These are phyloP conservation scores for Felis catus DNA, from an alignment of 2,113 vertebrate species.

Conservation along the genomic window F.catus_Fca126_mat1.0 CM031415.1:158066001-158066500, in stretches of 20 bases:
- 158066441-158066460: not conserved
- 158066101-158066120: not conserved
- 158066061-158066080: not conserved
- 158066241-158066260: not conserved
- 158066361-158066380: not conserved
- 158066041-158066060: conserved; percentile 3
- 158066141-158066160: not conserved
- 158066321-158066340: not conserved
- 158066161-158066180: not conserved
- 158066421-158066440: not conserved
- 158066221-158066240: not conserved
- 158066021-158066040: not conserved
- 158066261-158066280: not conserved
- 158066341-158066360: not conserved
- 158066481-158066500: not conserved
- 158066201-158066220: not conserved
- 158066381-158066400: not conserved
- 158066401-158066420: not conserved
- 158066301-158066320: not conserved
- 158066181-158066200: not conserved
- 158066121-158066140: not conserved
- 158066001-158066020: not conserved
- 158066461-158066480: not conserved
- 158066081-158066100: not conserved
- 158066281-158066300: not conserved